A percentile compares a stretch with the other conserved stretches of the same genome.
Evolutionary conservation across 2,888 invertebrate genomes (phyloP).

Genomic region (Drosophila birchii): DNA sequence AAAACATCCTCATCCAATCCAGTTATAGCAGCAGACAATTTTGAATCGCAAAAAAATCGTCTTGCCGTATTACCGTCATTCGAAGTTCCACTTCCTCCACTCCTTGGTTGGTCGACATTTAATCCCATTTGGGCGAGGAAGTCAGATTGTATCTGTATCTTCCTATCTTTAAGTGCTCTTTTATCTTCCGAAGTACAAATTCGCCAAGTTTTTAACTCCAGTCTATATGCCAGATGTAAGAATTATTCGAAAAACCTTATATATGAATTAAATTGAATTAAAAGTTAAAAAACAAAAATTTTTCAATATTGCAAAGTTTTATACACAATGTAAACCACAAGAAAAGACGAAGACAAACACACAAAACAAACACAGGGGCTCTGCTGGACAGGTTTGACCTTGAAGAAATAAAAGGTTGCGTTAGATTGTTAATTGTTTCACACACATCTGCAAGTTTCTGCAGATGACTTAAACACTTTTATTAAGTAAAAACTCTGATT

Average conservation of each 20-base stretch:
- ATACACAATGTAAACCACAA: too few relatives aligned
- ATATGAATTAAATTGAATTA: too few relatives aligned
- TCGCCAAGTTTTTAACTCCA: conserved; percentile 19
- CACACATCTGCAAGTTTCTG: too few relatives aligned
- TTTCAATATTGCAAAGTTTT: too few relatives aligned
- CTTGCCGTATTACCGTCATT: not conserved
- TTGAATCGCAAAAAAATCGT: conserved; percentile 2
- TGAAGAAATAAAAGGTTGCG: too few relatives aligned
- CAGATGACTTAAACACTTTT: too few relatives aligned
- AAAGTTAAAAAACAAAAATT: too few relatives aligned
- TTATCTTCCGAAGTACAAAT: conserved; percentile 16
- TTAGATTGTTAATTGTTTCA: too few relatives aligned
- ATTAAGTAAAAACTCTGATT: too few relatives aligned
- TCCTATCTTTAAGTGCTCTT: conserved; percentile 7
- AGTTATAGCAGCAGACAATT: conserved; percentile 10
- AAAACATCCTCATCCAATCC: conserved; percentile 9
- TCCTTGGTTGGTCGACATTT: not conserved
- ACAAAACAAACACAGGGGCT: too few relatives aligned
- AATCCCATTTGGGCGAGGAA: conserved; percentile 17
- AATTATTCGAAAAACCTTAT: not conserved
- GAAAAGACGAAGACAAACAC: too few relatives aligned
- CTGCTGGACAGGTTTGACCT: too few relatives aligned
- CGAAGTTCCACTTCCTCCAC: conserved; percentile 1
- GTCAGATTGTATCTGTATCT: conserved; percentile 23
- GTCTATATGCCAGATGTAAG: conserved; percentile 6